Evolutionary conservation across 2,888 invertebrate genomes (phyloP), one percentile per base, ranked within the genome.

Genomic region (Trissolcus brochymenae): DNA sequence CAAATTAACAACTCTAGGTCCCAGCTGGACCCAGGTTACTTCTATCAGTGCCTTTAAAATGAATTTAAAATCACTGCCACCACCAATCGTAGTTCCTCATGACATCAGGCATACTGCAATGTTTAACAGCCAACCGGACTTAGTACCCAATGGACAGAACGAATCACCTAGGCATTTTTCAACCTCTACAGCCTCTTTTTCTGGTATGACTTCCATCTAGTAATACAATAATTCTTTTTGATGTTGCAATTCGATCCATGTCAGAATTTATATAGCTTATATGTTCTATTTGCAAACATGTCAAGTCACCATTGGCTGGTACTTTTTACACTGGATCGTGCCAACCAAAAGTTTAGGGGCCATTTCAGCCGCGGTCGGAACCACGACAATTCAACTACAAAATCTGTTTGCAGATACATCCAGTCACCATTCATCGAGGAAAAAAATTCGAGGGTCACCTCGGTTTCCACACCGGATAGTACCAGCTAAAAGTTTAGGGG

Each of bases 391-490:
- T n/a, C n/a, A n/a, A n/a, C n/a, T n/a, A n/a, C n/a, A 4, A 13
- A 43, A 43, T 25, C 13, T 43, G 4, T 35, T 61, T 56, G 3
- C 80, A 88, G 87, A 84, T 73, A 77, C 79, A 2, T 84, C 82
- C 51, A 87, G 85, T 64, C 84, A 86, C 35, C 81, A 82, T 11
- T 87, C 86, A 11, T 88, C 88, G 46, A 82, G 86, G 9, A 94
- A 94, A 76, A 91, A 91, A 56, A 91, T 93, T n/a, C 92, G 91
- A 65, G 94, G 94, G 0, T 94, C 94, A 0, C 94, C 94, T 0
- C 90, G 94, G 60, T 94, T 94, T 84, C 94, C 94, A 0, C 94
- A 94, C 85, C 92, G 93, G 78, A 93, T 94, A 79, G 91, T 94
- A 0, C 94, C 94, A 3, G 92, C 93, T 0, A 91, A 92, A 54